Evolutionary conservation across 2,888 invertebrate species (phyloP), one percentile per base, ranked within the genome.

Genomic region (Epinotia brunnichana): DNA sequence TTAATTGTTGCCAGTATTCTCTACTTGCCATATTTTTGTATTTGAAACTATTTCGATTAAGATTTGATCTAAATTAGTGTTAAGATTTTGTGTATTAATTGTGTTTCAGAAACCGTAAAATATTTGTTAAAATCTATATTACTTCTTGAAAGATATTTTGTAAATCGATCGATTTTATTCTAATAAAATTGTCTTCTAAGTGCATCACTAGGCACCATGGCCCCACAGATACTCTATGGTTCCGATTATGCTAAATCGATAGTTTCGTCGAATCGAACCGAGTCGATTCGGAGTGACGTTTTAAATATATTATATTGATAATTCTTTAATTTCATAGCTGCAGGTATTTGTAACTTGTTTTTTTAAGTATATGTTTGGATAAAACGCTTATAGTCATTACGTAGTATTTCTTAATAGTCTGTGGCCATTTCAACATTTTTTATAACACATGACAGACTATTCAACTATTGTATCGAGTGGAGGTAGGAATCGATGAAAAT

Each of bases 1-100:
- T n/a, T 67, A 74, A 75, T 80, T 82, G 78, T 87, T 88, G 85
- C 87, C 83, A 86, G 73, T 72, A 64, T 9, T 66, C 10, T 53
- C 15, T 51, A 56, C 35, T 73, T 73, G 63, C 73, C 63, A 69
- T 69, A 24, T 19, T 29, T 48, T n/a, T 13, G 2, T 44, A 57
- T 48, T 48, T 13, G 5, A 17, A n/a, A 39, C 19, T 35, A 9
- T n/a, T 7, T 64, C 10, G 13, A 51, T 17, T 51, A 19, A 29
- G 17, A 21, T 56, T 4, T 10, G n/a, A 10, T 15, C 10, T 29
- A 15, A 39, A 64, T 19, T 2, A 39, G 15, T 39, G 11, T 5
- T 4, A 4, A 21, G 19, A 29, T 51, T 19, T 7, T 13, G 39
- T 53, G 2, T 35, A 1, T 35, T 51, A 7, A 35, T 3, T 7